Conservation (phyloP, 2,113 vertebrate species). For the Pundamilia nyererei region DNA sequence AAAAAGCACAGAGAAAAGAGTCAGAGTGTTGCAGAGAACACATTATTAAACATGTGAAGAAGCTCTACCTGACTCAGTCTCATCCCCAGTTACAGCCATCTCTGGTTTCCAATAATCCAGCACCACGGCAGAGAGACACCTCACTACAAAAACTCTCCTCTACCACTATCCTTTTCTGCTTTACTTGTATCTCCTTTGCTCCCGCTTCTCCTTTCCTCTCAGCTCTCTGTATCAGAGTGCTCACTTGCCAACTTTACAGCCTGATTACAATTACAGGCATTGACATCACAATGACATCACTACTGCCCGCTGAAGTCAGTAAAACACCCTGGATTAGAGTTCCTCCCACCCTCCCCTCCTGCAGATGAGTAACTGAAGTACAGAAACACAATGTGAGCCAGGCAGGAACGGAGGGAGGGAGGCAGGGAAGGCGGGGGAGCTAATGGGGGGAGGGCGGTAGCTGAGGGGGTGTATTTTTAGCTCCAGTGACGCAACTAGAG, state of each 20-base stretch:
- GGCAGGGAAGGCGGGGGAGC: not conserved
- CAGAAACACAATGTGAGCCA: conserved; percentile 31
- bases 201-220: not conserved
- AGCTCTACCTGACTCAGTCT: conserved; percentile 83
- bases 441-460: not conserved
- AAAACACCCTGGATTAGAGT: conserved; percentile 65
- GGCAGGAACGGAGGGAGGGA: not conserved
- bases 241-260: conserved; percentile 36
- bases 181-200: not conserved
- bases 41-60: not conserved
- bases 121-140: conserved; percentile 14
- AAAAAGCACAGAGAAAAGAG: not conserved
- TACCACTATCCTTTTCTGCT: not conserved
- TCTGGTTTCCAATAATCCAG: conserved; percentile 73
- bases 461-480: conserved; percentile 65
- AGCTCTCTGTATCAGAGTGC: conserved; percentile 10
- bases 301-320: conserved; percentile 76
- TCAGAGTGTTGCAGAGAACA: not conserved
- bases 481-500: conserved; percentile 66
- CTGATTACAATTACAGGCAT: conserved; percentile 81
- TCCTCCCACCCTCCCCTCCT: not conserved
- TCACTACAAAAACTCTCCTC: not conserved
- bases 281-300: conserved; percentile 97
- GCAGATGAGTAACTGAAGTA: conserved; percentile 10
- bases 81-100: conserved; percentile 93